phyloP scores from a whole-genome alignment of 2,797 vertebrate genomes.

The Tapera naevia region DNA sequence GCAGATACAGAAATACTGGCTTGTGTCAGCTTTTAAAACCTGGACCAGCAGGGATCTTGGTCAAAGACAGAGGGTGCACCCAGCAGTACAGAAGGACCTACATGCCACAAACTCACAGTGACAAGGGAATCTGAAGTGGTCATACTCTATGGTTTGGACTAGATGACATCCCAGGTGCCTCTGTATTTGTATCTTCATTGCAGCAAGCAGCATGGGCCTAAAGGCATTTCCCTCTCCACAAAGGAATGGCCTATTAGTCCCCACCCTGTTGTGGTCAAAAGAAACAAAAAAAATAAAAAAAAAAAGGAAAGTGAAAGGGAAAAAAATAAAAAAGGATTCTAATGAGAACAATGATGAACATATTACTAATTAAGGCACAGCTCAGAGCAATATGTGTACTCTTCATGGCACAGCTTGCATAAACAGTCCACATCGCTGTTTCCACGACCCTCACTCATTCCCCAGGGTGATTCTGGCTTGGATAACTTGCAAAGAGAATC shows the following conservation, averaged over 20 bases:
- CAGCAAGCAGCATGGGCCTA: not conserved
- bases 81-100: not conserved
- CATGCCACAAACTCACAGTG: no score
- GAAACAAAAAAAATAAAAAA: not conserved
- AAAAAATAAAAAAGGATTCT: not conserved
- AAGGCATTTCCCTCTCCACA: not conserved
- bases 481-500: not conserved
- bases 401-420: not conserved
- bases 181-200: not conserved
- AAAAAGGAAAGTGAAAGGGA: not conserved
- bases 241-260: not conserved
- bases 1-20: not conserved
- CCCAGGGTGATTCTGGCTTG: not conserved
- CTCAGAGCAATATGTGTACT: not conserved
- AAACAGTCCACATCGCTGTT: not conserved
- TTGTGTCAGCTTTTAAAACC: not conserved
- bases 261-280: rapidly evolving
- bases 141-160: no score
- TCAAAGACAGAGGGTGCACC: not conserved
- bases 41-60: not conserved
- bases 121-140: not conserved
- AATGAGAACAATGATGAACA: not conserved
- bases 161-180: not conserved
- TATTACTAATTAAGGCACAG: not conserved
- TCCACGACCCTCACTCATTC: not conserved